Conservation (phyloP, 1,140 invertebrate species). For the Halesus radiatus region DNA sequence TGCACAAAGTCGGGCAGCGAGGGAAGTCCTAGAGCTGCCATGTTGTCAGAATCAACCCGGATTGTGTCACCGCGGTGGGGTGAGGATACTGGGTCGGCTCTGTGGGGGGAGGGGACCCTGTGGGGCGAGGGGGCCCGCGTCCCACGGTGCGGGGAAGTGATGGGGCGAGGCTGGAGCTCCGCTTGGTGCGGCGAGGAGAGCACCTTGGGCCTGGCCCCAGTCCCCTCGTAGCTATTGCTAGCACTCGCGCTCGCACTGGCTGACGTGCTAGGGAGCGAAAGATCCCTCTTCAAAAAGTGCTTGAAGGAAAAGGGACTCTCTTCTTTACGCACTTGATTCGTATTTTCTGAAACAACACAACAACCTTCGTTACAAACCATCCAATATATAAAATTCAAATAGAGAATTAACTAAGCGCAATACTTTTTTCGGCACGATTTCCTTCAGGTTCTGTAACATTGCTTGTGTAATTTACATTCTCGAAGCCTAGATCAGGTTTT, state of each 20-base stretch:
- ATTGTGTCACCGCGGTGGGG: background rate
- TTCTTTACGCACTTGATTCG: slow-evolving; percentile 71
- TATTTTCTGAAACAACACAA: slow-evolving; percentile 61
- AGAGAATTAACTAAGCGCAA: slow-evolving; percentile 61
- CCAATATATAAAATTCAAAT: slow-evolving; percentile 61
- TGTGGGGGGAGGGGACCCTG: background rate
- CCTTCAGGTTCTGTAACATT: slow-evolving; percentile 22
- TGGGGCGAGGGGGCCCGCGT: background rate
- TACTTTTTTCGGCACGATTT: slow-evolving; percentile 59
- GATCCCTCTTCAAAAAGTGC: slow-evolving; percentile 79
- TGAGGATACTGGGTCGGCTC: background rate
- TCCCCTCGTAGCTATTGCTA: slow-evolving; percentile 64
- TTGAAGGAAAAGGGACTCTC: slow-evolving; percentile 86
- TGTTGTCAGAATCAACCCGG: slow-evolving; percentile 32
- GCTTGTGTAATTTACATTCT: slow-evolving; percentile 64
- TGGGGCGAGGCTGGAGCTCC: slow-evolving; percentile 63
- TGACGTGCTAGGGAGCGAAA: slow-evolving; percentile 65
- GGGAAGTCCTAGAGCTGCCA: slow-evolving; percentile 67
- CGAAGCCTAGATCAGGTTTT: slow-evolving; percentile 66
- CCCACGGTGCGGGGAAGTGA: background rate
- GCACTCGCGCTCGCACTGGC: slow-evolving; percentile 42
- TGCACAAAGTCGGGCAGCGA: slow-evolving; percentile 78
- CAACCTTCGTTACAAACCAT: slow-evolving; percentile 28
- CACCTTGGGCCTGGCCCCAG: slow-evolving; percentile 68
- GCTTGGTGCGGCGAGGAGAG: slow-evolving; percentile 59